Conservation (phyloP, 2,888 invertebrate species). For the Ormyrus thymus region DNA sequence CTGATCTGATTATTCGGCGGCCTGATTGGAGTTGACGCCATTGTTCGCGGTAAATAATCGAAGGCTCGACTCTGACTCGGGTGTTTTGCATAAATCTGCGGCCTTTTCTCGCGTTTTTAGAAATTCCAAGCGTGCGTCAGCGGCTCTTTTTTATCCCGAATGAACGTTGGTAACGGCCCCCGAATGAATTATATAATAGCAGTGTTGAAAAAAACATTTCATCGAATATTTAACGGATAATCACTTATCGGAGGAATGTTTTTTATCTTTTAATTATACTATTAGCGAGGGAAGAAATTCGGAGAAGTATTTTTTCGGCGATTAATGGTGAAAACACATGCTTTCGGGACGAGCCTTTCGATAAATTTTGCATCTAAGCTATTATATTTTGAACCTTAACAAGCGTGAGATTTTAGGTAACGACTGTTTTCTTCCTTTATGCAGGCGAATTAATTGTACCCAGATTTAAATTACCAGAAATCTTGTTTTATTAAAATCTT, state of each 20-base stretch:
- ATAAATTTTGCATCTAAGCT: too few relatives aligned
- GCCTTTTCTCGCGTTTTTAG: conserved; percentile 1
- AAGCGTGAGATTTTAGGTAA: too few relatives aligned
- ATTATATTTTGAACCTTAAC: too few relatives aligned
- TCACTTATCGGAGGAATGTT: conserved; percentile 37
- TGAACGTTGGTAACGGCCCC: conserved; percentile 14
- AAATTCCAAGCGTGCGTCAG: conserved; percentile 33
- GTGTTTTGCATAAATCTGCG: conserved; percentile 27
- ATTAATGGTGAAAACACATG: conserved; percentile 3
- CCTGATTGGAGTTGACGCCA: neutral
- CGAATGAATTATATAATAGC: conserved; percentile 40
- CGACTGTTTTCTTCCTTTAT: too few relatives aligned
- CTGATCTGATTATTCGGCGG: conserved; percentile 28
- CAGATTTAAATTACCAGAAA: too few relatives aligned
- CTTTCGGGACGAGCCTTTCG: neutral
- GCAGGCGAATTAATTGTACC: too few relatives aligned
- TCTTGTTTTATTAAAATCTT: too few relatives aligned
- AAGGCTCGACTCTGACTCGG: neutral
- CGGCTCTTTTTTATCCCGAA: neutral
- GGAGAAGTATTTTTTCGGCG: neutral
- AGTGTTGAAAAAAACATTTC: conserved; percentile 39
- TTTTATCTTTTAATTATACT: conserved; percentile 43
- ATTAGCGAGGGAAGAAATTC: conserved; percentile 15
- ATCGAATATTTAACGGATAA: conserved; percentile 6
- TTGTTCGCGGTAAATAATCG: conserved; percentile 18